phyloP scores from a whole-genome alignment of 2,888 invertebrate genomes.

The Siphonodentalium dalli region DNA sequence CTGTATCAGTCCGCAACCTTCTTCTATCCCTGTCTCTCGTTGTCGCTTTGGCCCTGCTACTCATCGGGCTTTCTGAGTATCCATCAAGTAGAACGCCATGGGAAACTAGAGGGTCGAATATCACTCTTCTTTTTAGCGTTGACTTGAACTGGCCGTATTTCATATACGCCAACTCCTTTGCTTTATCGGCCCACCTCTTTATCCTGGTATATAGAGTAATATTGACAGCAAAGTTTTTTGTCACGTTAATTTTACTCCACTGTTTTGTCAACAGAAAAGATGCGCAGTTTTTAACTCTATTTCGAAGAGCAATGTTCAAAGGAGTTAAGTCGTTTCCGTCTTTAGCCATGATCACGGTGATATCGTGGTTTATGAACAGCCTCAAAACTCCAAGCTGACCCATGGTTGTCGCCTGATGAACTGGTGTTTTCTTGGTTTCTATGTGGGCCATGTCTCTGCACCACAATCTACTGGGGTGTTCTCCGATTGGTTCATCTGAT shows the following conservation, averaged over 20 bases:
- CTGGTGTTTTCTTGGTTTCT: constrained; percentile 52
- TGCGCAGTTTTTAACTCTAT: constrained; percentile 57
- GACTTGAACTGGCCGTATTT: constrained; percentile 54
- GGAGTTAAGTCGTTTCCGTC: constrained; percentile 60
- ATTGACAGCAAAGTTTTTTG: constrained; percentile 37
- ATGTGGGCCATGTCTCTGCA: constrained; percentile 51
- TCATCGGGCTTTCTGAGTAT: constrained; percentile 52
- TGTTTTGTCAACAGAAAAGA: constrained; percentile 63
- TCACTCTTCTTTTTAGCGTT: constrained; percentile 42
- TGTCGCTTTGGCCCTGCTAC: constrained; percentile 40
- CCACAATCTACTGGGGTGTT: constrained; percentile 60
- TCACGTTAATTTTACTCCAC: constrained; percentile 60
- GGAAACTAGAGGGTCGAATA: constrained; percentile 48
- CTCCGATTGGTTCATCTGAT: constrained; percentile 60
- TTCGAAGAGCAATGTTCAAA: constrained; percentile 58
- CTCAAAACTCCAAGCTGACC: constrained; percentile 58
- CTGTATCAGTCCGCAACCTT: too few species aligned
- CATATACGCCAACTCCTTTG: constrained; percentile 53
- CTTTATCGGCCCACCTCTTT: constrained; percentile 57
- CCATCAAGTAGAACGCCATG: constrained; percentile 56
- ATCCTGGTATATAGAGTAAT: constrained; percentile 54
- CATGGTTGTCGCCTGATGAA: constrained; percentile 60
- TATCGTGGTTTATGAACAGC: constrained; percentile 58
- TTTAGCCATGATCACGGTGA: constrained; percentile 55
- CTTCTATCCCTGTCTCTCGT: constrained; percentile 30